Base-by-base conservation (phyloP, 2,888 invertebrate genomes). In the Venustoraphidia nigricollis region DNA sequence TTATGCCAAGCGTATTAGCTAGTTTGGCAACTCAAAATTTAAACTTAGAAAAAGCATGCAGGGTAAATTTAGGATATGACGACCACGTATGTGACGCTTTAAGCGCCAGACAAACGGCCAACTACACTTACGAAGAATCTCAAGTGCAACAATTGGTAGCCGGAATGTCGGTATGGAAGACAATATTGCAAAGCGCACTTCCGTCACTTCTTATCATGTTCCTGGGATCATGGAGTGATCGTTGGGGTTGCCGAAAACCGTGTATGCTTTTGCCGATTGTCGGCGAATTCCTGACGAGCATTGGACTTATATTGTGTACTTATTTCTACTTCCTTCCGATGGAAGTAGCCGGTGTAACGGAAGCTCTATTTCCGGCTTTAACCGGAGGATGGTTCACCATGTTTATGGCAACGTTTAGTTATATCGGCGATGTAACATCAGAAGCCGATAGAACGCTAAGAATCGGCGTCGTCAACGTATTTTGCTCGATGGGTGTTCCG, bases 351-450 rank as follows among this genome's bases (percentile, higher is more conserved):
- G 69, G 71, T 59, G 66, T 74, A 45, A 66, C 69, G 27, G 75
- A 75, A 52, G 69, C 70, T 0, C 61, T 75, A 43, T 70, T 75
- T 27, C 70, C 72, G 5, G 71, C 73, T 9, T 57, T 75, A 11
- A 71, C 71, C 8, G 76, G 76, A 1, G 70, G 73, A 3, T 88
- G 88, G 88, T 86, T 87, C 62, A 87, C 87, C 35, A 87, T 88
- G 87, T 81, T 89, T 57, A 88, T 89, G 87, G 87, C 87, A 14
- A 81, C 90, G 54, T 86, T 92, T 67, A 87, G 88, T 66, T 92
- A 91, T 62, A 83, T 93, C 50, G 87, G 83, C 2, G 90, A 92
- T 61, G 83, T 90, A 11, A 89, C 91, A 3, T 81, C 83, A 3
- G 78, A 85, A 53, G 83, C 89, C 63, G 83, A 82, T 56, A 77